phyloP scores from a whole-genome alignment of 1,140 invertebrate species.

The Teleogryllus occipitalis region DNA sequence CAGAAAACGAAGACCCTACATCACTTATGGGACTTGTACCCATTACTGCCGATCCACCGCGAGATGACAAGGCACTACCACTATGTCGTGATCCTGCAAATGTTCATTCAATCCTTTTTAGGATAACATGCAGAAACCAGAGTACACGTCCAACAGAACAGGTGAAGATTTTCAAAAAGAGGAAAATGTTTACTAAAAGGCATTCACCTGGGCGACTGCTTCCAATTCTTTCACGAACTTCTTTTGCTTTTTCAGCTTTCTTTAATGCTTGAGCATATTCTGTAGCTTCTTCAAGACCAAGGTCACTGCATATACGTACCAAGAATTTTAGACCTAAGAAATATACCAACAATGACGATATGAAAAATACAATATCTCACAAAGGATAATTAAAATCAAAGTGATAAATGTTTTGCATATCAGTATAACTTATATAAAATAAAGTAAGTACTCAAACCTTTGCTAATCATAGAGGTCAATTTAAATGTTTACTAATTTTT shows the following conservation, averaged over 20 bases:
- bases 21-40: slow-evolving; percentile 30
- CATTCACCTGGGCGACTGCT: slow-evolving; percentile 46
- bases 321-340: slow-evolving; percentile 64
- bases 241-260: slow-evolving; percentile 70
- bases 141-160: too few species aligned
- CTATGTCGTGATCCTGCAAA: slow-evolving; percentile 23
- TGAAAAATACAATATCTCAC: not conserved
- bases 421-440: too few species aligned
- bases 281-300: slow-evolving; percentile 70
- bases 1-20: slow-evolving; percentile 24
- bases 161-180: not conserved
- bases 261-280: slow-evolving; percentile 73
- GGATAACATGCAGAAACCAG: too few species aligned
- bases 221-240: slow-evolving; percentile 52
- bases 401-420: too few species aligned
- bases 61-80: slow-evolving; percentile 47
- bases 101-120: too few species aligned
- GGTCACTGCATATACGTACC: slow-evolving; percentile 69
- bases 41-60: slow-evolving; percentile 36
- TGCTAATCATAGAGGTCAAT: too few species aligned
- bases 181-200: slow-evolving; percentile 11
- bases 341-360: slow-evolving; percentile 3
- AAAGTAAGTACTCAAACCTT: too few species aligned
- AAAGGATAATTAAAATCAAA: not conserved
- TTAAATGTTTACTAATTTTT: too few species aligned